phyloP scores from a whole-genome alignment of 2,797 vertebrate species.

The Spinibarbus caldwelli region DNA sequence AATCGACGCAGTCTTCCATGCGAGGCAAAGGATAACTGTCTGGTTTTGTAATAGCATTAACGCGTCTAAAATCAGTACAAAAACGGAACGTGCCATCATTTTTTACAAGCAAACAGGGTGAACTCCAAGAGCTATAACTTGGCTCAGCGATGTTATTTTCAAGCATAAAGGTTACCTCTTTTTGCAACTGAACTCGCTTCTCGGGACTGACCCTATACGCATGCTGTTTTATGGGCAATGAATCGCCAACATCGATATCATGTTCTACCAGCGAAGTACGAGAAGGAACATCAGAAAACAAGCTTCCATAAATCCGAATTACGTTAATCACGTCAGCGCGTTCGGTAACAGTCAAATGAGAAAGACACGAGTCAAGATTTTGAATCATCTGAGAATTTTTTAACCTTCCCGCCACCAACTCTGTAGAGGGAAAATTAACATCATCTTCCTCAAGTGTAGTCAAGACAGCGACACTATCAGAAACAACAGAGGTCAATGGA shows the following conservation, averaged over 20 bases:
- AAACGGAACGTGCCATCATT: neutral
- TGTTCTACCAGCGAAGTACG: neutral
- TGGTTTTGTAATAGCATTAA: neutral
- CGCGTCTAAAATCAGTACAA: neutral
- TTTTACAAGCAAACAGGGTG: neutral
- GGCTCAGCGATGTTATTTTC: neutral
- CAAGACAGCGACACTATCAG: no score
- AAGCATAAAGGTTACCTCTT: neutral
- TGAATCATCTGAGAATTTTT: neutral
- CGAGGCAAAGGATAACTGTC: neutral
- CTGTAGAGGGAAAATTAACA: neutral
- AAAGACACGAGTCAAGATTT: neutral
- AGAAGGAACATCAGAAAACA: neutral
- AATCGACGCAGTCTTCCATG: neutral
- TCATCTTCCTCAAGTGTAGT: no score
- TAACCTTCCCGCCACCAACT: neutral
- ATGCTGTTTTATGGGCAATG: neutral
- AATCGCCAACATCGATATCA: neutral
- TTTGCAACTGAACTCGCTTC: neutral
- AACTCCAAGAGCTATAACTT: neutral
- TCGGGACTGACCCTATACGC: neutral
- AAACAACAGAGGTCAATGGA: no score
- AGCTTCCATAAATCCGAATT: neutral
- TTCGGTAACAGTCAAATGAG: neutral
- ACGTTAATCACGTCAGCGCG: accelerated